Evolutionary conservation across 2,797 vertebrate genomes (phyloP), one percentile per base, ranked within the genome.

Genomic region (Sebastes nivosus): DNA sequence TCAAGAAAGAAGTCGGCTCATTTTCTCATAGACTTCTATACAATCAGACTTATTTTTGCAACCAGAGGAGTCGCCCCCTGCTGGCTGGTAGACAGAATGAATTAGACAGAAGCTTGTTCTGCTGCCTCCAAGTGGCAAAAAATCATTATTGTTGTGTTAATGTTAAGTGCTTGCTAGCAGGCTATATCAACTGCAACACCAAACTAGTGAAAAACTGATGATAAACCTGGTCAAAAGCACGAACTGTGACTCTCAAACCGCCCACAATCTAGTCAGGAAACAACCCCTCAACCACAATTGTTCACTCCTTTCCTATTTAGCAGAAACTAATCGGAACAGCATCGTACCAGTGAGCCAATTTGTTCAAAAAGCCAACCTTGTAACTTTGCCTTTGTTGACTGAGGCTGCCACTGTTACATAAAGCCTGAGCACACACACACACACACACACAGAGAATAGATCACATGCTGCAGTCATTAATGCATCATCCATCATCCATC

Each of bases 401-500:
- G 36, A 50, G 25, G 66, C 63, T 68, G 61, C 68, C 25, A 36
- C 60, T 57, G 74, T 90, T 86, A 79, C 71, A 82, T 75, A 83
- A 89, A 77, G 68, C 68, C 59, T 18, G 14, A 66, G 30, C 55
- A 25, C 20, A 57, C 29, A 30, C 20, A 42, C 55, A 72, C 13
- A 20, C 52, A 77, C 55, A 29, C 27, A 25, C 25, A 72, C 5
- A 77, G 66, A 46, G 20, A 63, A 46, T 20, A 54, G 65, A 87
- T 82, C 78, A 82, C 88, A 91, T 81, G 82, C 82, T 83, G 77
- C 54, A 83, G 78, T 84, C 83, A 93, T 90, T 91, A 93, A 89
- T 86, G 74, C 59, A 76, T 89, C 87, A 72, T 88, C 82, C 77
- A 79, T 93, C 87, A 93, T 92, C 87, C 75, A 69, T 74, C 70